These are phyloP conservation scores for Daboia siamensis DNA, from an alignment of 2,113 vertebrate species.

Conservation along the genomic window DNA sequence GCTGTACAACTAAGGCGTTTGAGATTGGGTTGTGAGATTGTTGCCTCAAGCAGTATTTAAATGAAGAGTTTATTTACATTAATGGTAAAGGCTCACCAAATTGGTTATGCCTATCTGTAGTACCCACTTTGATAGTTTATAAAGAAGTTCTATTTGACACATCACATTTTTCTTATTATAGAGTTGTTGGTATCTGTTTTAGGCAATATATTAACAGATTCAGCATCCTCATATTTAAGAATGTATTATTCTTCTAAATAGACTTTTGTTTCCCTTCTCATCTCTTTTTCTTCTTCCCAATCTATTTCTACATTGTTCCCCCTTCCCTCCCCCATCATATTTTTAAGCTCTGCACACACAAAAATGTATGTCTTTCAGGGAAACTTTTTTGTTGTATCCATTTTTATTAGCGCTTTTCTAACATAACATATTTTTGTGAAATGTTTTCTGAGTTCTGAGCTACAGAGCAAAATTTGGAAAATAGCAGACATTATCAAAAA, in stretches of 20 bases:
- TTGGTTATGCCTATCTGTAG: neutral
- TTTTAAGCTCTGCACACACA: neutral
- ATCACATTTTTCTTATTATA: neutral
- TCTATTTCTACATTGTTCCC: neutral
- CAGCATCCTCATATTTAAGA: neutral
- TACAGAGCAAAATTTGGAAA: neutral
- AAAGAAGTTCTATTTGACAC: neutral
- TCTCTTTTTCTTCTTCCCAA: neutral
- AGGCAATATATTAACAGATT: neutral
- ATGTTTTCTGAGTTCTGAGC: neutral
- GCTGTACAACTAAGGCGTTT: neutral
- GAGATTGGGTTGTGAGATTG: neutral
- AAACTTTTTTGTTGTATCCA: neutral
- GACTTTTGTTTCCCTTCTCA: neutral
- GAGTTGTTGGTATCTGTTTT: neutral
- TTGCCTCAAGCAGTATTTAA: neutral
- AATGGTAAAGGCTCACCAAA: neutral
- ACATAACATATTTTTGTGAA: neutral
- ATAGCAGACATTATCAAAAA: neutral
- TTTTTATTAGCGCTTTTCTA: neutral
- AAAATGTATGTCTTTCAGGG: neutral
- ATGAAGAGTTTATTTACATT: neutral
- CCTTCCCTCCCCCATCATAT: neutral
- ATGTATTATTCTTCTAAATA: neutral
- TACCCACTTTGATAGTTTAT: neutral